Percentiles rank a stretch among this genome's conserved stretches.
These are phyloP conservation scores for Acleris literana DNA, from an alignment of 2,888 invertebrate genomes.

Conservation along the genomic window DNA sequence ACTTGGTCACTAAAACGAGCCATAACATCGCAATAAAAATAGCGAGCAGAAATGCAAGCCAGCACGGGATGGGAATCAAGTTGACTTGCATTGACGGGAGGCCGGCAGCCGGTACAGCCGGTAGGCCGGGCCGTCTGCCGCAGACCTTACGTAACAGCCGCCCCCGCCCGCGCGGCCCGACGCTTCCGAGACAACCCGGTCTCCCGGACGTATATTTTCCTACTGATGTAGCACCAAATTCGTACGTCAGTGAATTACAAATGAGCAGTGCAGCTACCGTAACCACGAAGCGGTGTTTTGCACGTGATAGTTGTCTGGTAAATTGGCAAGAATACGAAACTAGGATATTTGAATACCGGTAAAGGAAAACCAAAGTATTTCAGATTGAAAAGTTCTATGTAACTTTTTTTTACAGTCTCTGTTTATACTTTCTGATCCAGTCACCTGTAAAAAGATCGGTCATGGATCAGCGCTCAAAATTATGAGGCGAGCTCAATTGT, in stretches of 20 bases:
- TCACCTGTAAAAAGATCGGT: no score
- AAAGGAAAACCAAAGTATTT: no score
- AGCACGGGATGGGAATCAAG: slow-evolving; percentile 60
- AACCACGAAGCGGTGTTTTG: slow-evolving; percentile 17
- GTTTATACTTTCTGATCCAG: no score
- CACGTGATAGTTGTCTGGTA: slow-evolving; percentile 21
- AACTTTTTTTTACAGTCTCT: no score
- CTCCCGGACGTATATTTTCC: slow-evolving; percentile 40
- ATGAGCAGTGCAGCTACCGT: slow-evolving; percentile 33
- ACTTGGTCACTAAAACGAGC: slow-evolving; percentile 24
- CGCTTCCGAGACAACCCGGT: slow-evolving; percentile 58
- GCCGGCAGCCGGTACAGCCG: slow-evolving; percentile 40
- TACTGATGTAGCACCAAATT: slow-evolving; percentile 40
- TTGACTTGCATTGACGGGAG: slow-evolving; percentile 50
- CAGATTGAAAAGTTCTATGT: no score
- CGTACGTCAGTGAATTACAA: slow-evolving; percentile 35
- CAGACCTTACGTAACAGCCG: slow-evolving; percentile 64
- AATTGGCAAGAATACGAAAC: slow-evolving; percentile 11
- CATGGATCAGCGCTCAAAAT: no score
- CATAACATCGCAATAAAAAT: slow-evolving; percentile 37
- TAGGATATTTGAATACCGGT: no score
- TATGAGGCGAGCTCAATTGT: no score
- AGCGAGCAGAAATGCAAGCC: slow-evolving; percentile 52
- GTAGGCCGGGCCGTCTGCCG: slow-evolving; percentile 49
- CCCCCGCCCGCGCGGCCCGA: slow-evolving; percentile 49